Base-by-base conservation (phyloP, 1,140 invertebrate species). In the Drosophila willistoni region DNA sequence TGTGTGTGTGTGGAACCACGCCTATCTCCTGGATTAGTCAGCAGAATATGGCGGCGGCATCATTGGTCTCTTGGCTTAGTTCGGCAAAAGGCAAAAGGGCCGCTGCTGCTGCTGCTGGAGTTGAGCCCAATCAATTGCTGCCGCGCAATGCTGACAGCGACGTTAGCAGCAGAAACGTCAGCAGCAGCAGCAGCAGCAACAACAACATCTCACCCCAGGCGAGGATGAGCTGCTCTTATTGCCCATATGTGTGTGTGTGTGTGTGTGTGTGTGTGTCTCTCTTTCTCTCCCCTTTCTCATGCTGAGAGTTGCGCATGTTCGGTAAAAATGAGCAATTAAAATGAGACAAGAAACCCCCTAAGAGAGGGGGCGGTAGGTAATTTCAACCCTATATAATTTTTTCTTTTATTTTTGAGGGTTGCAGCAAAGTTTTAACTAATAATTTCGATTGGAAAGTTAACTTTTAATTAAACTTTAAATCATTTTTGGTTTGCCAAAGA, bases 1-100 rank as follows among this genome's bases (percentile, higher is more conserved):
- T 66, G 65, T 81, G 69, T 73, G 70, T 81, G 62, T 71, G 64
- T 67, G 77, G 89, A 82, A 90, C 90, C 90, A 91, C 90, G 90
- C 90, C 90, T 91, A 90, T 90, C 90, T 91, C 90, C 81, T 90
- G 90, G 79, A 91, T 91, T 91, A 91, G 71, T 91, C 90, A 91
- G 90, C 90, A 91, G 57, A 85, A 89, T 81, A 71, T 90, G 89
- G 84, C 81, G 81, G 79, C 84, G 84, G 84, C 84, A 87, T 87
- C 84, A 87, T 87, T 87, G 84, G 84, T 87, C 83, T 87, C 69
- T 60, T 41, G n/a, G 57, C 61, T 59, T 69, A 57, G 25, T 71
- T 68, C 73, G 75, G 64, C 17, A 70, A 73, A 68, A 64, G 63
- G 54, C 17, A 70, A 73, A 68, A 67, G 63, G 54, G 76, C 83